These are phyloP conservation scores for Galeopterus variegatus DNA, from an alignment of 2,113 vertebrate genomes.

Conservation along the genomic window DNA sequence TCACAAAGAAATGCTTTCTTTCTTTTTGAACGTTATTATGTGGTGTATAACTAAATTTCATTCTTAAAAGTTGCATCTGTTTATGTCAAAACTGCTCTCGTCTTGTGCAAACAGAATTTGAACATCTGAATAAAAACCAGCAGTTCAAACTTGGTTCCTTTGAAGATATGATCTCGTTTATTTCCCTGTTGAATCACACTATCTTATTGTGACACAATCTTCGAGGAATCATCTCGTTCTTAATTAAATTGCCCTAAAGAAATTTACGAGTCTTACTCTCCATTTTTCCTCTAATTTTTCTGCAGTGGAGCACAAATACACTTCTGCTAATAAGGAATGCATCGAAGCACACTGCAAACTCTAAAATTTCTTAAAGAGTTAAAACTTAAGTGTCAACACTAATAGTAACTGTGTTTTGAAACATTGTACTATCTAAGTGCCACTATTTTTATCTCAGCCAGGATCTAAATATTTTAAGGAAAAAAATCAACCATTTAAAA, in stretches of 20 bases:
- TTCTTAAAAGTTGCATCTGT: not conserved
- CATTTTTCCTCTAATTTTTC: not conserved
- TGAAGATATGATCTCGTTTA: not conserved
- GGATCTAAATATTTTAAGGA: not conserved
- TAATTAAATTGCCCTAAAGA: not conserved
- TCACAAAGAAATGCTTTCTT: not conserved
- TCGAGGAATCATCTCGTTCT: not conserved
- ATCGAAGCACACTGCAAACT: rapidly evolving
- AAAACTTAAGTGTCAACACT: rapidly evolving
- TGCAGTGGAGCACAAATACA: not conserved
- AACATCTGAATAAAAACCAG: not conserved
- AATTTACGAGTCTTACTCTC: not conserved
- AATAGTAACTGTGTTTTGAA: not conserved
- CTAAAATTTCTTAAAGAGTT: not conserved
- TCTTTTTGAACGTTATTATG: not conserved
- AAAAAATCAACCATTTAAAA: not conserved
- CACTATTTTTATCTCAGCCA: not conserved
- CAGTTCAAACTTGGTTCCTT: not conserved
- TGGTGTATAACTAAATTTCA: not conserved
- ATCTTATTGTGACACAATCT: not conserved
- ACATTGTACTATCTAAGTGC: not conserved
- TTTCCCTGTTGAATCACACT: rapidly evolving
- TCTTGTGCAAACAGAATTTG: rapidly evolving
- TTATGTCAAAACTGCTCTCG: not conserved
- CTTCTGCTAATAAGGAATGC: too few relatives aligned